Evolutionary conservation across 2,888 invertebrate species (phyloP).

Genomic region (Drosophila stalkeri): DNA sequence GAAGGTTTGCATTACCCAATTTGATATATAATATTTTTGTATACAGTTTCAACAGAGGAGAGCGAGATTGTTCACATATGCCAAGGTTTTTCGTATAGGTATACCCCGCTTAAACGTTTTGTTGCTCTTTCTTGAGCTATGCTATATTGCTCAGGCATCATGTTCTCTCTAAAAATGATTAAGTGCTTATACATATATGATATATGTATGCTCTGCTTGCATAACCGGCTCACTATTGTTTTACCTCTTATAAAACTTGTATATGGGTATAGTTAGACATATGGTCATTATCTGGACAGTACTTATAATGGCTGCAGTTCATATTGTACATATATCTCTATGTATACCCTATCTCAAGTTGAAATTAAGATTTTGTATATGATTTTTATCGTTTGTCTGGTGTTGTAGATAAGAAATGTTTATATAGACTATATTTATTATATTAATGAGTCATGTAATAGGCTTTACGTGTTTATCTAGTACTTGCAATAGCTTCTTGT

Average conservation of each 20-base stretch:
- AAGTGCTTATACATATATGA: too few species aligned
- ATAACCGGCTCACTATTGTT: background rate
- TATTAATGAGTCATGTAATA: background rate
- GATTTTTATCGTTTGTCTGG: background rate
- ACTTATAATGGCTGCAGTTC: background rate
- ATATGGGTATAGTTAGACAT: background rate
- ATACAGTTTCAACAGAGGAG: background rate
- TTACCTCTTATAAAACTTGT: background rate
- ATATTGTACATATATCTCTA: background rate
- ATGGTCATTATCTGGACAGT: background rate
- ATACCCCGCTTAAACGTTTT: background rate
- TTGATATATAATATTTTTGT: conserved; percentile 5
- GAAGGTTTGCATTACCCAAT: conserved; percentile 1
- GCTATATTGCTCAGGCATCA: background rate
- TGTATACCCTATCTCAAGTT: background rate
- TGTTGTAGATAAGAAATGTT: background rate
- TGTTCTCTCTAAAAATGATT: too few species aligned
- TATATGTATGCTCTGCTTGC: background rate
- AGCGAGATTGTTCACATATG: background rate
- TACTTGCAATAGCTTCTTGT: background rate
- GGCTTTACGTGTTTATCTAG: background rate
- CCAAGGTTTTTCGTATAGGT: background rate
- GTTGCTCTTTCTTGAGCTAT: background rate
- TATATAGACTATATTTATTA: background rate
- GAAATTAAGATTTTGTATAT: background rate